These are phyloP conservation scores for Capitella teleta DNA, from an alignment of 1,140 invertebrate genomes.

Conservation along the genomic window DNA sequence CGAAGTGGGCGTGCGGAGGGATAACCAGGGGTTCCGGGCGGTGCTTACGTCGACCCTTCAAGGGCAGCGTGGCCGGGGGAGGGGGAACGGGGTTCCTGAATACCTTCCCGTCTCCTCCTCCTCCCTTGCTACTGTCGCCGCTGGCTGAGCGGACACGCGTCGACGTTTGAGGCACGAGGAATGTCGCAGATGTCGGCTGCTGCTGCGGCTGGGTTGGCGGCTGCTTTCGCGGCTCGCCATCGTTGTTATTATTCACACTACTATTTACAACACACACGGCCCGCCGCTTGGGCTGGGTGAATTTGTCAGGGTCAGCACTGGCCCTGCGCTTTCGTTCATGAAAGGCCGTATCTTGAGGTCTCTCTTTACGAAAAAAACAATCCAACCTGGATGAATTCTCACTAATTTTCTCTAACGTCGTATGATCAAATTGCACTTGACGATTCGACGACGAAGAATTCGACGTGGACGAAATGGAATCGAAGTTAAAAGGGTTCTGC, in stretches of 20 bases:
- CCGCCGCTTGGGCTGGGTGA: constrained; percentile 6
- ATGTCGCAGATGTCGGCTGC: background rate
- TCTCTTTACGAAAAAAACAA: too few relatives aligned
- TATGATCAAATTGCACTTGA: too few relatives aligned
- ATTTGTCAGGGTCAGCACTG: constrained; percentile 7
- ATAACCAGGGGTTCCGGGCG: constrained; percentile 51
- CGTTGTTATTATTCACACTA: too few relatives aligned
- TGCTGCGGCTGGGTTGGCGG: background rate
- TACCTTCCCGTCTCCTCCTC: constrained; percentile 43
- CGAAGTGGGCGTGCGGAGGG: constrained; percentile 44
- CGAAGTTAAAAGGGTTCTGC: background rate
- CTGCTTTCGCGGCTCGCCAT: background rate
- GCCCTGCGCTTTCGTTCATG: constrained; percentile 2
- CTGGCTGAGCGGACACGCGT: background rate
- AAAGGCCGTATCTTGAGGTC: background rate
- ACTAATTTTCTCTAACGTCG: too few relatives aligned
- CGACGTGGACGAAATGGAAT: too few relatives aligned
- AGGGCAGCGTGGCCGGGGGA: constrained; percentile 30
- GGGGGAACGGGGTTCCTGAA: constrained; percentile 59
- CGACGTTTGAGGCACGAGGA: background rate
- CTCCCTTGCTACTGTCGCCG: background rate
- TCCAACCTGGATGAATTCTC: too few relatives aligned
- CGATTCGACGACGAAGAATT: too few relatives aligned
- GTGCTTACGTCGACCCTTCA: constrained; percentile 49
- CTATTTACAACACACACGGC: too few relatives aligned